These are phyloP conservation scores for Cyclina sinensis DNA, from an alignment of 1,140 invertebrate genomes.

Conservation along the genomic window DNA sequence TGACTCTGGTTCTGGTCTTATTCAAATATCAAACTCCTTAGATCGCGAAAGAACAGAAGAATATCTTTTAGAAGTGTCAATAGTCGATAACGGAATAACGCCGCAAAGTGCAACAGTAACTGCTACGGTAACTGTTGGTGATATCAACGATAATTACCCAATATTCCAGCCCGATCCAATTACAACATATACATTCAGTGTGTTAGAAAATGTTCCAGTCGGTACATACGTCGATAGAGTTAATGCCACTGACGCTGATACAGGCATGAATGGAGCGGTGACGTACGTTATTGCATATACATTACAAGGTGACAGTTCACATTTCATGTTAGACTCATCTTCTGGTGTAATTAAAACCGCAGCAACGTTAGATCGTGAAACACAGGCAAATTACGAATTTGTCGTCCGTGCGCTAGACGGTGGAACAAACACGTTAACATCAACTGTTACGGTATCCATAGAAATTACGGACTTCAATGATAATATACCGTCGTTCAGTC, in stretches of 20 bases:
- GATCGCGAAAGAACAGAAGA: conserved; percentile 72
- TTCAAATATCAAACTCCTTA: conserved; percentile 71
- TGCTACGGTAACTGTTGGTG: conserved; percentile 71
- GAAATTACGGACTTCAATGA: conserved; percentile 82
- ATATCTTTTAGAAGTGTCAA: conserved; percentile 71
- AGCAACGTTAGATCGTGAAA: conserved; percentile 73
- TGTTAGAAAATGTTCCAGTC: conserved; percentile 65
- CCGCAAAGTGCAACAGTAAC: conserved; percentile 52
- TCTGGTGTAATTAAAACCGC: conserved; percentile 71
- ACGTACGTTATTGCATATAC: conserved; percentile 67
- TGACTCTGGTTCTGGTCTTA: conserved; percentile 70
- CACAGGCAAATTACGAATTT: conserved; percentile 68
- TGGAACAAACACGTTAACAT: conserved; percentile 60
- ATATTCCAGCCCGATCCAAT: conserved; percentile 59
- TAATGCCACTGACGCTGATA: conserved; percentile 71
- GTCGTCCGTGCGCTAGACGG: conserved; percentile 71
- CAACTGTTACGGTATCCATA: conserved; percentile 75
- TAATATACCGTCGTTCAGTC: conserved; percentile 85
- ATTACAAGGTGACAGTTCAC: conserved; percentile 59
- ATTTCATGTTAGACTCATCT: conserved; percentile 69
- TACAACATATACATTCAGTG: conserved; percentile 62
- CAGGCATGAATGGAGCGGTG: conserved; percentile 71
- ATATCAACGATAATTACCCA: conserved; percentile 79
- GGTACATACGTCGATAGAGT: conserved; percentile 53
- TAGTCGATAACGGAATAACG: conserved; percentile 72